Evolutionary conservation across 2,888 invertebrate genomes (phyloP), one percentile per base, ranked within the genome.

Genomic region (Napeogenes inachia): DNA sequence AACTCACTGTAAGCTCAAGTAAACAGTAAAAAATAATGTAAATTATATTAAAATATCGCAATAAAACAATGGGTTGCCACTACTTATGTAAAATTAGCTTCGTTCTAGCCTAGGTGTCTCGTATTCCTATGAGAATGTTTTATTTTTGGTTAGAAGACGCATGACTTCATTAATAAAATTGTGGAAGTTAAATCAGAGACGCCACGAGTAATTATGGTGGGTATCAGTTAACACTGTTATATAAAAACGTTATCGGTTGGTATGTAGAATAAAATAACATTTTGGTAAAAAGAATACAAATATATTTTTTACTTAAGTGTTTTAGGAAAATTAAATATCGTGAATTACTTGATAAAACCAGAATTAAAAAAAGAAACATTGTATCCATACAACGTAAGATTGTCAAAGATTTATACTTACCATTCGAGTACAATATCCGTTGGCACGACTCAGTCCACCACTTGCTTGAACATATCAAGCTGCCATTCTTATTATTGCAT

Each of bases 401-500:
- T 60, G 56, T 59, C 54, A 63, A 53, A 69, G 70, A 73, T 72
- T 68, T 68, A 74, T 71, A 66, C 55, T 56, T 60, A 47, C 63
- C 61, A 75, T 74, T 74, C 65, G 63, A 67, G 66, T 73, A 75
- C 73, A 73, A 75, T 73, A 77, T 72, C 67, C 70, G 68, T 79
- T 81, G 82, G 81, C 73, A 74, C 67, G 63, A 63, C 38, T 54
- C 59, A 42, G 64, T 62, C 62, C 67, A 61, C 71, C 76, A 77
- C 70, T 67, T 75, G 76, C 71, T 74, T 57, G 65, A 71, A 80
- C 78, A 80, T 79, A 76, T 84, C 79, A 82, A 73, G 64, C 70
- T 78, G 79, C 77, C 79, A 74, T 74, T 74, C 75, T 65, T 68
- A 71, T 73, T 71, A 78, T 76, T 73, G 76, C 70, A 56, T 38